Base-by-base conservation (phyloP, 1,140 invertebrate genomes). In the Macrostomum lignano region DNA sequence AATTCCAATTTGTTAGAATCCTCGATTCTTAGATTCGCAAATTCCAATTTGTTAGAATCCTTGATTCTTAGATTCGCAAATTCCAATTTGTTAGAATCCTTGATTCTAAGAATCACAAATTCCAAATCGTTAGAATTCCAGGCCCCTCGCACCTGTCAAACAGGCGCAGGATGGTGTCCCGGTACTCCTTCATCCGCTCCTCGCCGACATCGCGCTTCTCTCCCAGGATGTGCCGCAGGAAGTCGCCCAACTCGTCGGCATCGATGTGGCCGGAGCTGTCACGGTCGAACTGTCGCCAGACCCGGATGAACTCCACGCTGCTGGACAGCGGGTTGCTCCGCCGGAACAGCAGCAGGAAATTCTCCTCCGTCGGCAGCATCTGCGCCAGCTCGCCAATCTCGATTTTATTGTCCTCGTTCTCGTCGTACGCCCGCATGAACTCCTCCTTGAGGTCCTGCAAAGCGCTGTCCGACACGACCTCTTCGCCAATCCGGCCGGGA, bases 201-300 rank as follows among this genome's bases (percentile, higher is more conserved):
- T n/a, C n/a, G n/a, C n/a, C n/a, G n/a, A n/a, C n/a, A n/a, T n/a
- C n/a, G n/a, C n/a, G n/a, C n/a, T n/a, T n/a, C n/a, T n/a, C n/a
- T n/a, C n/a, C n/a, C n/a, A n/a, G n/a, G n/a, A n/a, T n/a, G n/a
- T n/a, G n/a, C 4, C 5, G 9, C 5, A 28, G 31, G 21, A 31
- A 28, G 11, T 76, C 74, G 66, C 82, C 82, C 1, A 86, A 57
- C 59, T 86, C 78, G 47, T 86, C 76, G 5, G 76, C 76, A 51
- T 86, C 78, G 35, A 86, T 84, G 52, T 73, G 84, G 14, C 78
- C 78, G 46, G 74, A 79, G 34, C 73, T 72, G 49, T 86, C 78
- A 2, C 68, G 72, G 46, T 86, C 79, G 52, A 82, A 84, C 55
- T 81, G 71, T 38, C 74, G 60, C 78, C 78, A 86, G 20, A 81